These are phyloP conservation scores for Dryadula phaetusa DNA, from an alignment of 2,888 invertebrate genomes.

Conservation along the genomic window DNA sequence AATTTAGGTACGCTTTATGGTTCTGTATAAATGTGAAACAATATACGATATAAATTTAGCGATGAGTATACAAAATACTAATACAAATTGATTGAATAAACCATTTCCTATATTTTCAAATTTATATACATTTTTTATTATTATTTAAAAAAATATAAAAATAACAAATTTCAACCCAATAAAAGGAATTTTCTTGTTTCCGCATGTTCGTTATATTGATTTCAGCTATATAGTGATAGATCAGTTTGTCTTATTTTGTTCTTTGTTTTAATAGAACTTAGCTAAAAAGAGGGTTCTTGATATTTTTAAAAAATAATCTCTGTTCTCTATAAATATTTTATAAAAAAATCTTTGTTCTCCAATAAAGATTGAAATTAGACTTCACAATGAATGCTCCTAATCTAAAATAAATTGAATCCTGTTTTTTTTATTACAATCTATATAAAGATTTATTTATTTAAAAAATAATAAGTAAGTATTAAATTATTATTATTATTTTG, in stretches of 20 bases:
- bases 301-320: constrained; percentile 1
- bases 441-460: background rate
- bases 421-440: background rate
- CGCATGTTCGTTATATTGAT: background rate
- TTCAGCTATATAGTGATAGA: background rate
- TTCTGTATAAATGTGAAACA: too few relatives aligned
- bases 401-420: background rate
- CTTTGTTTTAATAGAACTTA: background rate
- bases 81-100: too few relatives aligned
- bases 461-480: background rate
- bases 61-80: too few relatives aligned
- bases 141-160: too few relatives aligned
- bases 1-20: too few relatives aligned
- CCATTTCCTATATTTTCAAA: too few relatives aligned
- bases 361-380: background rate
- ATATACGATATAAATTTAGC: too few relatives aligned
- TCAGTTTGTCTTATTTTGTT: background rate
- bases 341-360: background rate
- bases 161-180: too few relatives aligned
- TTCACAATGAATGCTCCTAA: background rate
- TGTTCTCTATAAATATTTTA: too few relatives aligned
- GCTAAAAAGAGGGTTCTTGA: background rate
- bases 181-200: too few relatives aligned
- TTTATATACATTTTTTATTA: too few relatives aligned
- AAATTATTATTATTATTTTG: constrained; percentile 8